Evolutionary conservation across 2,797 vertebrate genomes (phyloP).

Genomic region (Chloroceryle amazona): DNA sequence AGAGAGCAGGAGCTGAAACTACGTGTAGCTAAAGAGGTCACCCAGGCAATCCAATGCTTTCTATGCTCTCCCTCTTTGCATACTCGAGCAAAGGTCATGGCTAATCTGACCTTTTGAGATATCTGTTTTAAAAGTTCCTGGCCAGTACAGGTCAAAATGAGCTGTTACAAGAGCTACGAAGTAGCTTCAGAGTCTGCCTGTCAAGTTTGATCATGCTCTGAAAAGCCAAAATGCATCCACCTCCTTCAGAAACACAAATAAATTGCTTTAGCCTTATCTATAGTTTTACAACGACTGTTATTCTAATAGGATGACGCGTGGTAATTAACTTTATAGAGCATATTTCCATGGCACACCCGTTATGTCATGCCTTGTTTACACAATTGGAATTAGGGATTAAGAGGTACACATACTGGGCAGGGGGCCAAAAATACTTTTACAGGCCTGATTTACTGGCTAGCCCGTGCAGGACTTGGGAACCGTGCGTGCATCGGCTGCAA

Average conservation of each 20-base stretch:
- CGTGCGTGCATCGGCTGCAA: not conserved
- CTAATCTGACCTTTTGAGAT: slow-evolving; percentile 20
- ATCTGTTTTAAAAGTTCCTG: slow-evolving; percentile 11
- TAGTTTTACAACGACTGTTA: slow-evolving; percentile 52
- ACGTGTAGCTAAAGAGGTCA: not conserved
- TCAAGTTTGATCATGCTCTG: slow-evolving; percentile 50
- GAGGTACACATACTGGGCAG: slow-evolving; percentile 65
- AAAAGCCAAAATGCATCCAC: slow-evolving; percentile 23
- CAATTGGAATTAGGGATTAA: slow-evolving; percentile 69
- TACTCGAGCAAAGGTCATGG: not conserved
- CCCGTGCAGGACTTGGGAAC: not conserved
- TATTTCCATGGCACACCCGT: slow-evolving; percentile 71
- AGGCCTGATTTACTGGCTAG: slow-evolving; percentile 15
- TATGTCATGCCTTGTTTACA: slow-evolving; percentile 76
- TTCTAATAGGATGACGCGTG: slow-evolving; percentile 58
- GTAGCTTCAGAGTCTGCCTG: not conserved
- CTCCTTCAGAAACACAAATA: slow-evolving; percentile 53
- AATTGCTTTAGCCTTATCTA: slow-evolving; percentile 72
- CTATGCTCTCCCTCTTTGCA: not conserved
- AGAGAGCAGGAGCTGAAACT: not conserved
- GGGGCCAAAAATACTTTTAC: slow-evolving; percentile 62
- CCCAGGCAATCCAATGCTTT: not conserved
- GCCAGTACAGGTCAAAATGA: not conserved
- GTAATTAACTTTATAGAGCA: slow-evolving; percentile 71
- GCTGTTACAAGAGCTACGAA: slow-evolving; percentile 6